Evolutionary conservation across 1,140 invertebrate genomes (phyloP), one percentile per base, ranked within the genome.

Genomic region (Micrasema minimum): DNA sequence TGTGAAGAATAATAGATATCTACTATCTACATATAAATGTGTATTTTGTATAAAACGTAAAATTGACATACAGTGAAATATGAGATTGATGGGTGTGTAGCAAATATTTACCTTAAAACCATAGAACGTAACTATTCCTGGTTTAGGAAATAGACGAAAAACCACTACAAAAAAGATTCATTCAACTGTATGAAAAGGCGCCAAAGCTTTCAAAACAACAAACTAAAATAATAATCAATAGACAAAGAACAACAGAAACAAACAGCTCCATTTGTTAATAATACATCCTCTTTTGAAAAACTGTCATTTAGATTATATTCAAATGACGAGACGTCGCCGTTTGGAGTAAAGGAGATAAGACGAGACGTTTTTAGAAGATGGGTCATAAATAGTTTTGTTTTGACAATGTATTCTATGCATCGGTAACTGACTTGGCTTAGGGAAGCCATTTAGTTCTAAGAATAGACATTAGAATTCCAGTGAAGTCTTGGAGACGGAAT

Each of bases 181-280:
- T 22, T 51, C 18, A 23, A 22, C 20, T 12, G 3, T 4, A 22
- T 3, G 14, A 23, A 12, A 23, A 11, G 22, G 22, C 22, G 48
- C 22, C 48, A 51, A 22, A 22, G 48, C 48, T 51, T 51, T 51
- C 20, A 51, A 51, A 51, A 51, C 20, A 51, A 51, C 38, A 46
- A 46, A 46, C 26, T 31, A 31, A 46, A 48, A 51, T 3, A 51
- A 16, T 18, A 51, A 51, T 12, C 46, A 51, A 3, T 51, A 11
- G 48, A 51, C 7, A 2, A 22, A 18, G 20, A 9, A 51, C 22
- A 22, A 51, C 48, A 51, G n/a, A 51, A 23, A 51, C 48, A 23
- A n/a, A n/a, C n/a, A n/a, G n/a, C n/a, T 16, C 43, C 43, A n/a
- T 46, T 46, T 43, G 11, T 16, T n/a, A 46, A 46, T 46, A 46